Evolutionary conservation across 2,888 invertebrate genomes (phyloP), one percentile per base, ranked within the genome.

Genomic region (Asteroscopus sphinx): DNA sequence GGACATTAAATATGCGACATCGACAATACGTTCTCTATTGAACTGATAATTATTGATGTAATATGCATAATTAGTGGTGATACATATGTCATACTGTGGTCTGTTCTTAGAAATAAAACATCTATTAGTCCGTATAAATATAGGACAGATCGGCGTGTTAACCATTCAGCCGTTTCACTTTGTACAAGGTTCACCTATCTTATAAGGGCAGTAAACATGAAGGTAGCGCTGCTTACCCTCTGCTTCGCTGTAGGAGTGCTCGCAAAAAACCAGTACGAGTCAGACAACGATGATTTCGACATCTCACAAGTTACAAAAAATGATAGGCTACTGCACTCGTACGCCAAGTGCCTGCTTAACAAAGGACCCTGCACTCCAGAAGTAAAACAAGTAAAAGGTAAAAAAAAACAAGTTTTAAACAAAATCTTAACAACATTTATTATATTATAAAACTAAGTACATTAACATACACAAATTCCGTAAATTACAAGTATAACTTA

Each of bases 341-440:
- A 97, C 76, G 87, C 96, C 9, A 95, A 96, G 61, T 97, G 97
- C 77, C 85, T 97, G 63, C 85, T 97, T 68, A 95, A 95, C 13
- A 90, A 93, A 60, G 96, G 96, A 39, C 95, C 95, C 2, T 97
- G 97, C 81, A 96, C 96, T 0, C 95, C 96, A 7, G 97, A 97
- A 87, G 96, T 96, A 37, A 95, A 95, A 74, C 95, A 96, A 90
- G 88, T 97, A 0, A 97, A 96, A 93, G 95, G 97, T 97, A 91
- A 94, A 91, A 21, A 91, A 21, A 41, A 39, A 35, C 9, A 13
- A 33, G 6, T 15, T 35, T 39, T 30, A 9, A 26, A 16, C n/a
- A 36, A 25, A 35, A 40, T 26, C 21, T 42, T 36, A 49, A 15
- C 21, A 46, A 33, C 25, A 32, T 53, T 40, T 36, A 48, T 44